Evolutionary conservation across 1,140 invertebrate species (phyloP).

Genomic region (Centruroides vittatus): DNA sequence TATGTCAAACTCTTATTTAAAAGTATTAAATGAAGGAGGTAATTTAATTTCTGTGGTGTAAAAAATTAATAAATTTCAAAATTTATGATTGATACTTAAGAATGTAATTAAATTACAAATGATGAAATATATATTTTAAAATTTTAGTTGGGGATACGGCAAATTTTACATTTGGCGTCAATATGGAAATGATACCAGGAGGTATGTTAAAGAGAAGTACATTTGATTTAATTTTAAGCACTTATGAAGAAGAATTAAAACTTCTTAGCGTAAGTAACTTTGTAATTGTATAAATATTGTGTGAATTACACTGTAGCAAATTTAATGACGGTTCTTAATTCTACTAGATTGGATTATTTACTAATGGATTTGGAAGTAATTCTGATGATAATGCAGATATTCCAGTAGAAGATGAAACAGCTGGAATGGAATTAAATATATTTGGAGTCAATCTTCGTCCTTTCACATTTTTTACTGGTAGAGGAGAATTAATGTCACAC

Average conservation of each 20-base stretch:
- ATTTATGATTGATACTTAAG: too few relatives aligned
- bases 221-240: conserved; percentile 6
- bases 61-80: too few relatives aligned
- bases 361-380: conserved; percentile 52
- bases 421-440: conserved; percentile 68
- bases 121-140: not conserved
- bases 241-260: not conserved
- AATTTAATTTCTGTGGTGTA: too few relatives aligned
- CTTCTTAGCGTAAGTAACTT: conserved; percentile 4
- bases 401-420: conserved; percentile 43
- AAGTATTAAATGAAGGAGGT: too few relatives aligned
- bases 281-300: not conserved
- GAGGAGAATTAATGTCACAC: conserved; percentile 73
- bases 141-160: conserved; percentile 3
- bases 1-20: too few relatives aligned
- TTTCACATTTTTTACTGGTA: conserved; percentile 68
- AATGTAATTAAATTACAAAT: too few relatives aligned
- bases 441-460: conserved; percentile 62
- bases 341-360: conserved; percentile 56
- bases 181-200: conserved; percentile 6
- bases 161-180: conserved; percentile 3
- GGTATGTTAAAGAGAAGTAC: conserved; percentile 6
- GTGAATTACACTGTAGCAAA: too few relatives aligned
- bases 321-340: too few relatives aligned
- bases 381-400: conserved; percentile 23